Conservation (phyloP, 64 coral and sea anemone genomes). For the Stylophora pistillata region DNA sequence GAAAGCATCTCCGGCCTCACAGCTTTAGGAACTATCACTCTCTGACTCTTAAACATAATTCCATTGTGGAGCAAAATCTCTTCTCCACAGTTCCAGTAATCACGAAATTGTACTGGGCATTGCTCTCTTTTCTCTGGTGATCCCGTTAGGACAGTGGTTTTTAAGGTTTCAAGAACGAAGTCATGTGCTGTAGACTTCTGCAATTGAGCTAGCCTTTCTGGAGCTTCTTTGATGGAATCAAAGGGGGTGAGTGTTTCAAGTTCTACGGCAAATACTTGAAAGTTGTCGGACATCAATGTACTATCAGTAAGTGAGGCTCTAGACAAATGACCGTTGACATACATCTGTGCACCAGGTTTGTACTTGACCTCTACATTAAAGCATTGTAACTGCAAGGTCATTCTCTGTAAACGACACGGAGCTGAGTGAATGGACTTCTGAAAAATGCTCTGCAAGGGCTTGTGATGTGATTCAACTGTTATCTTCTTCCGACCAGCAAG, state of each 20-base stretch:
- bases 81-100: constrained; percentile 66
- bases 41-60: constrained; percentile 62
- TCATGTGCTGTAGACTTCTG: constrained; percentile 46
- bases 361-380: constrained; percentile 48
- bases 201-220: constrained; percentile 53
- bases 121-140: constrained; percentile 66
- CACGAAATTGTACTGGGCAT: constrained; percentile 29
- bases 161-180: constrained; percentile 40
- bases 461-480: constrained; percentile 36
- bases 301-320: constrained; percentile 26
- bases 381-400: constrained; percentile 37
- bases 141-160: constrained; percentile 44
- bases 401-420: constrained; percentile 41
- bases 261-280: constrained; percentile 64
- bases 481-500: constrained; percentile 43
- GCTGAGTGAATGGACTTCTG: constrained; percentile 41
- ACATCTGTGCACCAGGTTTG: constrained; percentile 45
- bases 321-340: constrained; percentile 61
- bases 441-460: constrained; percentile 43
- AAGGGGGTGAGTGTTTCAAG: constrained; percentile 50
- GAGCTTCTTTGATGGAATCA: constrained; percentile 51
- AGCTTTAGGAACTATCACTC: constrained; percentile 65
- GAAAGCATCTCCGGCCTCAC: constrained; percentile 61
- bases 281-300: constrained; percentile 16
- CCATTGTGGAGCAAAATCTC: constrained; percentile 69